Evolutionary conservation across 2,888 invertebrate species (phyloP), one percentile per base, ranked within the genome.

Genomic region (Carcina quercana): DNA sequence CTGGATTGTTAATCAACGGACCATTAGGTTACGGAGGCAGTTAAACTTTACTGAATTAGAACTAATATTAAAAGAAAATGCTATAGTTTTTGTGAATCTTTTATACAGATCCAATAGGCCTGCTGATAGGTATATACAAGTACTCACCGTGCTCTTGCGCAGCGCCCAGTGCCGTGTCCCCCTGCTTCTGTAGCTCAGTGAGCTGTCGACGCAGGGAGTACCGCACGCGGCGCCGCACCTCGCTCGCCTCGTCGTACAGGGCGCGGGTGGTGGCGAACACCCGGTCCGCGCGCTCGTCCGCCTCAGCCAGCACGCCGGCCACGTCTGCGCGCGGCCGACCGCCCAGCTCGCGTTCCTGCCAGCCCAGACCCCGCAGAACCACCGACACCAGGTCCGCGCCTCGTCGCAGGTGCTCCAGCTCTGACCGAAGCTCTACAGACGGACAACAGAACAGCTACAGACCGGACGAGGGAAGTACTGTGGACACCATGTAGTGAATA

Each of bases 81-180:
- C n/a, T n/a, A n/a, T n/a, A n/a, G n/a, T n/a, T n/a, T n/a, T n/a
- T n/a, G n/a, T n/a, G n/a, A n/a, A n/a, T n/a, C n/a, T n/a, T n/a
- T n/a, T n/a, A n/a, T n/a, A n/a, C n/a, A n/a, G n/a, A n/a, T n/a
- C n/a, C n/a, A n/a, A n/a, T n/a, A n/a, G n/a, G n/a, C n/a, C n/a
- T n/a, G n/a, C n/a, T n/a, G n/a, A n/a, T n/a, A n/a, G n/a, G n/a
- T n/a, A n/a, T n/a, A n/a, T n/a, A n/a, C n/a, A n/a, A n/a, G n/a
- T n/a, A 24, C 53, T 52, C 47, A 88, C 88, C 86, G 53, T 89
- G 89, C 54, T 91, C 91, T 59, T 90, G 88, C 1, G 90, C 91
- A 32, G 89, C 85, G 11, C 90, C 89, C 2, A 91, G 72, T 40
- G 89, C 90, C 0, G 89, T 87, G 50, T 90, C 91, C 29, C 90